These are phyloP conservation scores for Trichacis sp. DNA, from an alignment of 2,888 invertebrate genomes.

Conservation along the genomic window DNA sequence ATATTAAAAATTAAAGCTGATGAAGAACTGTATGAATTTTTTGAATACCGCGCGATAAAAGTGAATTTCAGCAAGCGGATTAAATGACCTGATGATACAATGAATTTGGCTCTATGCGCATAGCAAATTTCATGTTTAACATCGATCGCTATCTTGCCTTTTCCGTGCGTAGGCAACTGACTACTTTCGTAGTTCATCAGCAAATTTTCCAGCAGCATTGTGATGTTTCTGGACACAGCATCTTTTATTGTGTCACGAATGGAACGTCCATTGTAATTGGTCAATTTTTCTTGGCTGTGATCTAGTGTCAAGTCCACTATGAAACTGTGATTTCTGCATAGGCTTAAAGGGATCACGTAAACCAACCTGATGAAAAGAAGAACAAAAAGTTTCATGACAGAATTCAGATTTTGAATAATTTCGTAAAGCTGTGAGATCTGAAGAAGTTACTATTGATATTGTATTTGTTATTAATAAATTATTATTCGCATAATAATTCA, in stretches of 20 bases:
- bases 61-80: background rate
- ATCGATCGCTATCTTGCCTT: slow-evolving; percentile 73
- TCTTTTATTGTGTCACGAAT: slow-evolving; percentile 74
- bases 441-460: too few species aligned
- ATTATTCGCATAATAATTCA: too few species aligned
- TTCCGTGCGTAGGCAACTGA: slow-evolving; percentile 88
- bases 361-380: slow-evolving; percentile 39
- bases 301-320: slow-evolving; percentile 33
- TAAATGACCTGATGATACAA: background rate
- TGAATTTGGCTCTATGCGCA: background rate
- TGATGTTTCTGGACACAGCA: slow-evolving; percentile 85
- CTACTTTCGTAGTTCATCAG: slow-evolving; percentile 92
- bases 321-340: slow-evolving; percentile 47
- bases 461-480: too few species aligned
- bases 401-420: background rate
- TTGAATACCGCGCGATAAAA: too few species aligned
- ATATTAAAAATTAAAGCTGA: too few species aligned
- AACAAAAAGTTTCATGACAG: too few species aligned
- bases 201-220: slow-evolving; percentile 85
- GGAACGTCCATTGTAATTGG: slow-evolving; percentile 63
- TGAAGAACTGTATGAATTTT: too few species aligned
- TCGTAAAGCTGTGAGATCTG: too few species aligned
- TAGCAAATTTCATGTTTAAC: background rate
- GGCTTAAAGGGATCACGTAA: slow-evolving; percentile 47
- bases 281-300: slow-evolving; percentile 17